phyloP scores from a whole-genome alignment of 2,888 invertebrate genomes.

The Yponomeuta plumbellus region DNA sequence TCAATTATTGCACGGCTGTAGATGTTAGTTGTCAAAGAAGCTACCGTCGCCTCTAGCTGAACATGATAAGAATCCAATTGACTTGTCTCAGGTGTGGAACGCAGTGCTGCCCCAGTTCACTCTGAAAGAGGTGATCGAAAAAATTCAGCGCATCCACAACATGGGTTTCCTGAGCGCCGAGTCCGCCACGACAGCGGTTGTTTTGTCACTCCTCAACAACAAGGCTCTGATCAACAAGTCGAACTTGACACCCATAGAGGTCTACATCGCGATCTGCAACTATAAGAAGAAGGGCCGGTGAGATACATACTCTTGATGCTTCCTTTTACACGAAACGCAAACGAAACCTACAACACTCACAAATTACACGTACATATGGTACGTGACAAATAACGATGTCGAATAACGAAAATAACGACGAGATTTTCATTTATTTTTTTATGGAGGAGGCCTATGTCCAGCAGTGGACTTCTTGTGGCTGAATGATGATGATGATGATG shows the following conservation, averaged over 20 bases:
- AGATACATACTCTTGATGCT: conserved; percentile 26
- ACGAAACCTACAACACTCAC: too few relatives aligned
- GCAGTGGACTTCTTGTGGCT: too few relatives aligned
- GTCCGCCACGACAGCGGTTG: conserved; percentile 64
- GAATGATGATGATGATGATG: too few relatives aligned
- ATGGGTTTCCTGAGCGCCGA: conserved; percentile 75
- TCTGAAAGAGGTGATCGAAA: conserved; percentile 65
- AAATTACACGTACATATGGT: too few relatives aligned
- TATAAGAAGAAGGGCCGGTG: conserved; percentile 80
- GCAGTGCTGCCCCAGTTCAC: conserved; percentile 74
- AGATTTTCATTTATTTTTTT: too few relatives aligned
- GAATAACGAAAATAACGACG: too few relatives aligned
- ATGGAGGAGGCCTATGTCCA: too few relatives aligned
- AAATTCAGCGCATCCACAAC: conserved; percentile 79
- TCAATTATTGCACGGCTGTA: too few relatives aligned
- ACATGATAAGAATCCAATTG: not conserved
- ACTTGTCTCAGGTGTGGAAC: conserved; percentile 75
- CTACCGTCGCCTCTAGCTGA: too few relatives aligned
- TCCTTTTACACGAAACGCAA: too few relatives aligned
- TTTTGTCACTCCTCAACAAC: conserved; percentile 71
- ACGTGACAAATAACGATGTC: too few relatives aligned
- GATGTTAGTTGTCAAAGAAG: too few relatives aligned
- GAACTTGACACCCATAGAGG: conserved; percentile 64
- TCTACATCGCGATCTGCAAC: conserved; percentile 76
- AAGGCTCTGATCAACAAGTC: conserved; percentile 61